These are phyloP conservation scores for Onthophagus sagittarius DNA, from an alignment of 2,888 invertebrate species.

Conservation along the genomic window DNA sequence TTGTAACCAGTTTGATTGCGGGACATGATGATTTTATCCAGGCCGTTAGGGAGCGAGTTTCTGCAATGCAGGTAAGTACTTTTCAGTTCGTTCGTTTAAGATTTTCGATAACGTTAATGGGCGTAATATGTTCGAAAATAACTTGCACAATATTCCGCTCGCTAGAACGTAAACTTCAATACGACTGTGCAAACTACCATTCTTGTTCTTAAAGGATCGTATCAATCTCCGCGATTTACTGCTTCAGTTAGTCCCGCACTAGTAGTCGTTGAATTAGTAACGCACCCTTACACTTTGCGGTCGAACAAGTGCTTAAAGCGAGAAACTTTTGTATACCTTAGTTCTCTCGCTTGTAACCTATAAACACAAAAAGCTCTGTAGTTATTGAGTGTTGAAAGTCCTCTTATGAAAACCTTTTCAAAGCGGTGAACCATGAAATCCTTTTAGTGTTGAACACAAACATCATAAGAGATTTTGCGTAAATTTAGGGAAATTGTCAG, in stretches of 20 bases:
- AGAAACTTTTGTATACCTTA: not conserved
- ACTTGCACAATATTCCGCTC: not conserved
- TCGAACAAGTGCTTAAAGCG: not conserved
- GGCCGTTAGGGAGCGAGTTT: conserved; percentile 83
- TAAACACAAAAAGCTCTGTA: not conserved
- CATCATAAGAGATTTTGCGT: not conserved
- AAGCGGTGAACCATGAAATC: not conserved
- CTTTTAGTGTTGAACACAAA: not conserved
- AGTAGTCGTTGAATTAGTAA: conserved; percentile 3
- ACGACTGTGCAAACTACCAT: not conserved
- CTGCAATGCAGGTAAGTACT: conserved; percentile 66
- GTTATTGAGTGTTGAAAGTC: not conserved
- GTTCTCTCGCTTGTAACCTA: not conserved
- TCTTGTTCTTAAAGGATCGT: conserved; percentile 6
- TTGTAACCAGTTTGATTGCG: conserved; percentile 89
- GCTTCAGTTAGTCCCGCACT: not conserved
- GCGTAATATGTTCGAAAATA: not conserved
- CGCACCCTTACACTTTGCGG: not conserved
- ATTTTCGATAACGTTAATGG: not conserved
- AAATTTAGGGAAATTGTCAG: not conserved
- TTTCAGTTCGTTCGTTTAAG: not conserved
- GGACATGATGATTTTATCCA: conserved; percentile 95
- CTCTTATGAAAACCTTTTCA: not conserved
- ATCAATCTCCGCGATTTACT: conserved; percentile 8
- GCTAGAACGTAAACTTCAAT: not conserved